Evolutionary conservation across 1,140 invertebrate species (phyloP), one percentile per base, ranked within the genome.

Genomic region (Meloidogyne exigua): DNA sequence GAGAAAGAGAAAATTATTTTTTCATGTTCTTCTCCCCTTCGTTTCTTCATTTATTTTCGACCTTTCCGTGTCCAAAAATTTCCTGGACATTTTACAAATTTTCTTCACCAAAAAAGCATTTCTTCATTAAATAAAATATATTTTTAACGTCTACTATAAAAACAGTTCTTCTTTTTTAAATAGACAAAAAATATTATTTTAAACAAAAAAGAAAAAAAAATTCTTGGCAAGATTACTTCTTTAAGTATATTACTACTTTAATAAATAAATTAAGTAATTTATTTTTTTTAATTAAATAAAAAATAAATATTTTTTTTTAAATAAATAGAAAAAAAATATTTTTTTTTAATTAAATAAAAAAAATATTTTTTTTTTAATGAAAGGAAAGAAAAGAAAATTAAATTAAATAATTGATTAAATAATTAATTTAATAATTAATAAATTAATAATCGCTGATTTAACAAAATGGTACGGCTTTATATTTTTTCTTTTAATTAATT

Each of bases 21-120:
- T 10, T 42, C 15, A 2, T 25, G 5, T 26, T 23, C 23, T 23
- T 44, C 18, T 42, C 3, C 12, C 70, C 18, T 12, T 7, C 12
- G 18, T 44, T 23, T 10, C 49, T 44, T 26, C 13, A 21, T 15
- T 63, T 32, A 21, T 57, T 63, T 62, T 25, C 21, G n/a, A 23
- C 71, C 28, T 18, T 68, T 25, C 66, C 66, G 4, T 21, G 4
- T 32, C 4, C 21, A 21, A 68, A 73, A 73, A 73, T 73, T 73
- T 73, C 71, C 18, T 73, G 42, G 71, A 73, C 71, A 73, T 73
- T 73, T 73, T 63, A 65, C 11, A 73, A 26, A 57, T 73, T 73
- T 73, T 73, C 71, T 32, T 23, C 28, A 39, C 44, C 57, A 18
- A 39, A 23, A 39, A 62, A 63, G 25, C 28, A 44, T 57, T n/a